Evolutionary conservation across 1,140 invertebrate genomes (phyloP), one percentile per base, ranked within the genome.

Genomic region (Augochlora pura): DNA sequence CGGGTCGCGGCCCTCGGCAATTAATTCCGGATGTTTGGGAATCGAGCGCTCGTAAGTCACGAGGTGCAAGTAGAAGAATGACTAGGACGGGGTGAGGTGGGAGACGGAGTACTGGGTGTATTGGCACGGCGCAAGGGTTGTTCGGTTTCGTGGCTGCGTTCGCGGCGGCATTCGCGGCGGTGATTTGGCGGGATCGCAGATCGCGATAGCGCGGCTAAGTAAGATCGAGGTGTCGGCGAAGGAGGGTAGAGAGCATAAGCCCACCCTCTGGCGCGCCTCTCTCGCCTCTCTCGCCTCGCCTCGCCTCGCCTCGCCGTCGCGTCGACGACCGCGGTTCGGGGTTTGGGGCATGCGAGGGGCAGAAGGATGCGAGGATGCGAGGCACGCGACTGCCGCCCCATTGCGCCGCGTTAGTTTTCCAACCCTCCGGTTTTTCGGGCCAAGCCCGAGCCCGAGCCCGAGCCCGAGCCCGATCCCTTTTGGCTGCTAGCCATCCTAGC

Each of bases 341-440:
- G 32, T 32, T 32, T 32, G 32, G 32, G 32, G 32, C 32, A 32
- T 32, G 4, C 32, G 32, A 32, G 32, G 32, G 32, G 4, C 32
- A 32, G 32, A 32, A 32, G 32, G 32, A 32, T 32, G 32, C 32
- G 32, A 32, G 77, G 83, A 90, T 89, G 86, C 89, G 57, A 86
- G 87, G 88, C 89, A 91, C 89, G 89, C 87, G 86, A 88, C 83
- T 84, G 66, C 84, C 87, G 88, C 78, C 86, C 87, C 89, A 89
- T 89, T 89, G 87, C 82, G 68, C 81, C 85, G 86, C 80, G 85
- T 90, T 88, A 88, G 81, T 87, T 87, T 82, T 81, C 80, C 49
- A 54, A 84, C 72, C 63, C 69, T 67, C 59, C 21, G 3, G 62
- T 69, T 64, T 77, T 62, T 74, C 60, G 38, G 49, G 49, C 62